Percentiles rank a stretch among this genome's conserved stretches.
Evolutionary conservation across 2,888 invertebrate genomes (phyloP).

Genomic region (Mellilla xanthometata): DNA sequence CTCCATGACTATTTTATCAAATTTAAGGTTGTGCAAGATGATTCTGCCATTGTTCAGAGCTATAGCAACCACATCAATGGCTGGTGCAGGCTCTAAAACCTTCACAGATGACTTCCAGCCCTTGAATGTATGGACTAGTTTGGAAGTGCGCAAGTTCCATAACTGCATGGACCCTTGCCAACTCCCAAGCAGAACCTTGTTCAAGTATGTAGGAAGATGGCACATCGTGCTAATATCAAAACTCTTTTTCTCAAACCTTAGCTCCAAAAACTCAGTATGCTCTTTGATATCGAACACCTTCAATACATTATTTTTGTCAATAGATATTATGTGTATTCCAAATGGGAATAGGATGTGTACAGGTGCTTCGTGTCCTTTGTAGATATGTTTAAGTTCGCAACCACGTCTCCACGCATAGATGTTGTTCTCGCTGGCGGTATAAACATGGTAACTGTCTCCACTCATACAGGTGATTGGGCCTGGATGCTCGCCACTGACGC

Average conservation of each 20-base stretch:
- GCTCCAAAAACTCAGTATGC: slow-evolving; percentile 86
- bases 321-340: slow-evolving; percentile 91
- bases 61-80: slow-evolving; percentile 94
- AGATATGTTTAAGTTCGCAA: slow-evolving; percentile 91
- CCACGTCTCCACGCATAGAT: slow-evolving; percentile 95
- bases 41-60: slow-evolving; percentile 93
- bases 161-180: slow-evolving; percentile 92
- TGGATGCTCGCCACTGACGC: slow-evolving; percentile 91
- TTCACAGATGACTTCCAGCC: slow-evolving; percentile 88
- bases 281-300: slow-evolving; percentile 93
- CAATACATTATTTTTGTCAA: slow-evolving; percentile 89
- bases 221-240: slow-evolving; percentile 92
- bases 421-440: slow-evolving; percentile 88
- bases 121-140: slow-evolving; percentile 89
- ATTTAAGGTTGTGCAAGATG: slow-evolving; percentile 93
- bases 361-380: slow-evolving; percentile 88
- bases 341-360: slow-evolving; percentile 92
- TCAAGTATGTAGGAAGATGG: slow-evolving; percentile 97
- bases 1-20: slow-evolving; percentile 90
- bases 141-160: slow-evolving; percentile 93
- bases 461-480: slow-evolving; percentile 91
- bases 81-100: slow-evolving; percentile 93
- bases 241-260: slow-evolving; percentile 84
- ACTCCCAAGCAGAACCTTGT: slow-evolving; percentile 95
- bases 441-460: slow-evolving; percentile 89